A percentile compares a stretch with the other conserved stretches of the same genome.
Evolutionary conservation across 2,113 vertebrate genomes (phyloP).

Genomic region (Boulengerochromis microlepis): DNA sequence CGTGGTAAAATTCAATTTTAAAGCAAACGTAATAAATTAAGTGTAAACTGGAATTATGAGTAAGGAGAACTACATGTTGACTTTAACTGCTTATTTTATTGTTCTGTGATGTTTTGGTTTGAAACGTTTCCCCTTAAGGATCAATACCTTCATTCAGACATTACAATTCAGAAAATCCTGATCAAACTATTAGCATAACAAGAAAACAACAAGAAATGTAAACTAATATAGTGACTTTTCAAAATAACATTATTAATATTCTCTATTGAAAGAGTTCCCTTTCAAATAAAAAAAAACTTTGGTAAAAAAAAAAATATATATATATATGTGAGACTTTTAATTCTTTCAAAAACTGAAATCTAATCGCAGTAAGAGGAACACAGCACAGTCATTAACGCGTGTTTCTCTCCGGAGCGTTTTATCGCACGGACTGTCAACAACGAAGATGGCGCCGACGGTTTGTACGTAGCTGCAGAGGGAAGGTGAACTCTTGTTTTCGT

Average conservation of each 20-base stretch:
- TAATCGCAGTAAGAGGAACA: background rate
- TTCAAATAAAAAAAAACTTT: background rate
- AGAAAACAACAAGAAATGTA: background rate
- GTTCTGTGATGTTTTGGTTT: background rate
- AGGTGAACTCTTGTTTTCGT: background rate
- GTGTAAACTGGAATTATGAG: background rate
- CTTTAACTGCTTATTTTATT: background rate
- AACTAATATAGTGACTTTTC: accelerated
- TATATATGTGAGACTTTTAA: background rate
- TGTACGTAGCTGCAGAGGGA: background rate
- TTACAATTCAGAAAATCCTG: background rate
- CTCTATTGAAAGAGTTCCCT: accelerated
- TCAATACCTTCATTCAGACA: background rate
- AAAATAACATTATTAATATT: background rate
- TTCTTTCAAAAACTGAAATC: background rate
- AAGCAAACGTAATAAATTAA: background rate
- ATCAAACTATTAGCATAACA: background rate
- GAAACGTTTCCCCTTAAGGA: background rate
- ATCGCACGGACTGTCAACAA: slow-evolving; percentile 56
- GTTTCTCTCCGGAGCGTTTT: slow-evolving; percentile 42
- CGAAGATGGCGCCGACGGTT: slow-evolving; percentile 28
- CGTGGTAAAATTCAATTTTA: accelerated
- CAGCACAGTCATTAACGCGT: too few relatives aligned
- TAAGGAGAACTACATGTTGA: background rate
- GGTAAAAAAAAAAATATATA: accelerated